These are phyloP conservation scores for Acromyrmex heyeri DNA, from an alignment of 1,140 invertebrate genomes.

Conservation along the genomic window DNA sequence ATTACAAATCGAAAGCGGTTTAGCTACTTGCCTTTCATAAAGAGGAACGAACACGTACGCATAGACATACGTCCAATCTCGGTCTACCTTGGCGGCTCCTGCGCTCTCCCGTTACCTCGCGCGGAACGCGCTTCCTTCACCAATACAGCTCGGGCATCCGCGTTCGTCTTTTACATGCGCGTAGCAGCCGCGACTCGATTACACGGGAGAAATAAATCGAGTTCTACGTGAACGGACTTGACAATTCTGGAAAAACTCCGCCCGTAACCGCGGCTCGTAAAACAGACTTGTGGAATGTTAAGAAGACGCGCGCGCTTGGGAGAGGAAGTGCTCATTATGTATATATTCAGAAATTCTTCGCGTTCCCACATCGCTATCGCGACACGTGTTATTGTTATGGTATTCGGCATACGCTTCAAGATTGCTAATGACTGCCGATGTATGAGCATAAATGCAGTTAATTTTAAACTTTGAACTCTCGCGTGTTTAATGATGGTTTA, in stretches of 20 bases:
- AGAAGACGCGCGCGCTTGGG: slow-evolving; percentile 41
- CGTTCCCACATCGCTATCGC: background rate
- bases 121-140: slow-evolving; percentile 16
- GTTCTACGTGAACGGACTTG: slow-evolving; percentile 79
- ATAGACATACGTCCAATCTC: slow-evolving; percentile 69
- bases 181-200: slow-evolving; percentile 73
- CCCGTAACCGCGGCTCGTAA: slow-evolving; percentile 64
- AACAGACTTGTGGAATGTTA: slow-evolving; percentile 69
- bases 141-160: background rate
- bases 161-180: slow-evolving; percentile 69
- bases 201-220: slow-evolving; percentile 81
- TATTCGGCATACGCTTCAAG: background rate
- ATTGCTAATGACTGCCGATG: background rate
- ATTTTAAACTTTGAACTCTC: background rate
- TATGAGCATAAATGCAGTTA: background rate
- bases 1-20: slow-evolving; percentile 84
- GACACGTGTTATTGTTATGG: background rate
- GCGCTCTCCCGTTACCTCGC: slow-evolving; percentile 59
- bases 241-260: slow-evolving; percentile 70
- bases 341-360: slow-evolving; percentile 36
- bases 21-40: slow-evolving; percentile 82
- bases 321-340: slow-evolving; percentile 39
- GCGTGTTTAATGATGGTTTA: background rate
- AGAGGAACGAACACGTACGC: slow-evolving; percentile 75
- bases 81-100: slow-evolving; percentile 57